A percentile compares a stretch with the other conserved stretches of the same genome.
These are phyloP conservation scores for Ganaspis sp. DNA, from an alignment of 1,140 invertebrate species.

Conservation along the genomic window DNA sequence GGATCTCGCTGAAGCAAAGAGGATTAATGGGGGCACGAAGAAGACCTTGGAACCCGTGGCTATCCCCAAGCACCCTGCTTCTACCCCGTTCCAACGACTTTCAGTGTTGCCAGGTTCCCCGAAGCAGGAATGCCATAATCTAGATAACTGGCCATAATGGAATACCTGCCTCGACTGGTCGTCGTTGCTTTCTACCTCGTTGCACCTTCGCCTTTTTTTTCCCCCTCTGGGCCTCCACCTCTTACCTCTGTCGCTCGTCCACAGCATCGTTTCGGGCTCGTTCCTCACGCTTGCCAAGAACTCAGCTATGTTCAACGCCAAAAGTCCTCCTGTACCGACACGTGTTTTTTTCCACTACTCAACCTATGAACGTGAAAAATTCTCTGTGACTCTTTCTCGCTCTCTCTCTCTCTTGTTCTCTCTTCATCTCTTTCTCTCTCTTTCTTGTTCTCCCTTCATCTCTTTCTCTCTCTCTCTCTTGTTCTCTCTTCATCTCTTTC, in stretches of 20 bases:
- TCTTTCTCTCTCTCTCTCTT: too few relatives aligned
- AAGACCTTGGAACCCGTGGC: constrained; percentile 19
- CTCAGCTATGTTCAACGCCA: constrained; percentile 14
- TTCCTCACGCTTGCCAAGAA: constrained; percentile 28
- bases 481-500: too few relatives aligned
- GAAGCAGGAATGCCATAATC: constrained; percentile 73
- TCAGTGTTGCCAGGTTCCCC: constrained; percentile 60
- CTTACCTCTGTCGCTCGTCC: constrained; percentile 22
- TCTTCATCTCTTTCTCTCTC: too few relatives aligned
- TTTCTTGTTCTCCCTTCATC: too few relatives aligned
- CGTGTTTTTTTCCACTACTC: constrained; percentile 18
- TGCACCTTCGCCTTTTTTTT: constrained; percentile 68
- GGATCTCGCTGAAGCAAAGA: constrained; percentile 44
- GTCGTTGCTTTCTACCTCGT: constrained; percentile 67
- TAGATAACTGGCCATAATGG: constrained; percentile 74
- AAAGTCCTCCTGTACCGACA: constrained; percentile 1
- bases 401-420: too few relatives aligned
- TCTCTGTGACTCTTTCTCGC: neutral
- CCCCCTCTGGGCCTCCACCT: constrained; percentile 36
- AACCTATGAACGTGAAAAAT: constrained; percentile 16
- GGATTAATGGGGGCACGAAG: constrained; percentile 53
- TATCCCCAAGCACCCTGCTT: constrained; percentile 39
- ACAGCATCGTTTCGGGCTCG: constrained; percentile 8
- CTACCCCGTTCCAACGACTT: constrained; percentile 53
- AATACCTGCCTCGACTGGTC: constrained; percentile 68